Base-by-base conservation (phyloP, 2,113 vertebrate genomes). In the Brachypteracias leptosomus region DNA sequence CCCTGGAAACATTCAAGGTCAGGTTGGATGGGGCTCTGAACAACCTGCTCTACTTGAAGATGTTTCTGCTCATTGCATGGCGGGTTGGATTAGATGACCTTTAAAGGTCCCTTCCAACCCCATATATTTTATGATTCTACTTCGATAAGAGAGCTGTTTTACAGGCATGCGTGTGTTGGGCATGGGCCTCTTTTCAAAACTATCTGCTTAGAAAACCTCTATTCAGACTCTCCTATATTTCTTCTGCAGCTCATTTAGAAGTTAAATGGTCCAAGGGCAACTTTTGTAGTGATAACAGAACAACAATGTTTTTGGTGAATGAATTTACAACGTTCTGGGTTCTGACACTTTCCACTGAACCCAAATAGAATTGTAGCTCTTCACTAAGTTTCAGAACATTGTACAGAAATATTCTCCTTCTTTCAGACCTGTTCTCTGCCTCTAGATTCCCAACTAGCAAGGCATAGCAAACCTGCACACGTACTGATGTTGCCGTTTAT, bases 401-500 rank as follows among this genome's bases (percentile, higher is more conserved):
- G 16, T 29, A 13, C 9, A 17, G 58, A 82, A 95, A 46, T 62
- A 46, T 33, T 4, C 9, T 85, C 9, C 25, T 71, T 13, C 28
- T 74, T 29, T 86, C 68, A 87, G 73, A 36, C 7, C 10, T 63
- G 8, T 68, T 79, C 19, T 76, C 26, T 52, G 4, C 19, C 33
- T 62, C 24, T 89, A 62, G n/a, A 61, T 77, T 85, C 38, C 12
- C 21, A 72, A 8, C 70, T 28, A 85, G 33, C 62, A 88, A 51
- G 28, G 22, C 29, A 31, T 7, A 81, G 19, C 26, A 81, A 79
- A 76, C 70, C 61, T 65, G 10, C 26, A 17, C 28, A 36, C 46
- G 70, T 75, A 57, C 38, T 80, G 80, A 68, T 77, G 79, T 89
- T 86, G 59, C 92, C 92, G 91, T 95, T 95, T 95, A 92, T 94